A percentile compares a stretch with the other conserved stretches of the same genome.
Conservation (phyloP, 2,888 invertebrate genomes). For the Meandrusa payeni region DNA sequence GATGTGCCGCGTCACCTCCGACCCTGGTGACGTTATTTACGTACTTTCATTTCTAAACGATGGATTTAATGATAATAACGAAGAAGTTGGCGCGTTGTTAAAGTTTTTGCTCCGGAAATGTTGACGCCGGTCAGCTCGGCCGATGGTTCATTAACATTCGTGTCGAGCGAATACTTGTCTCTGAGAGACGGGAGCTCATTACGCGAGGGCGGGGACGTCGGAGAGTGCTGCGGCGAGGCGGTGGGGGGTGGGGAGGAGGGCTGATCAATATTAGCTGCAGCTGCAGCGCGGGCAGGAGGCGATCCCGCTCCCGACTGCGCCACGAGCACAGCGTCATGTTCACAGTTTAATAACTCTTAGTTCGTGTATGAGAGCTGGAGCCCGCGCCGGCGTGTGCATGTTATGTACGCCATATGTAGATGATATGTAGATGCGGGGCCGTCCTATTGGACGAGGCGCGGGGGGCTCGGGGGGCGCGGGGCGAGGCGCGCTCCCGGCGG, state of each 20-base stretch:
- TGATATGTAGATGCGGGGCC: slow-evolving; percentile 54
- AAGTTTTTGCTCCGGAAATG: too few relatives aligned
- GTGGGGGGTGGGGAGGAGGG: slow-evolving; percentile 21
- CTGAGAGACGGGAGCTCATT: slow-evolving; percentile 27
- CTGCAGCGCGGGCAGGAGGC: slow-evolving; percentile 42
- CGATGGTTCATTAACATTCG: slow-evolving; percentile 15
- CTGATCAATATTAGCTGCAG: slow-evolving; percentile 60
- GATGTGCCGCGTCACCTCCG: too few relatives aligned
- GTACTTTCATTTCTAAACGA: too few relatives aligned
- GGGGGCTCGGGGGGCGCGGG: slow-evolving; percentile 20
- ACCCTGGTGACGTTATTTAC: too few relatives aligned
- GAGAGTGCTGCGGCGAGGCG: slow-evolving; percentile 25
- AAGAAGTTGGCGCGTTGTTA: too few relatives aligned
- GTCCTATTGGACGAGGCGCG: slow-evolving; percentile 43
- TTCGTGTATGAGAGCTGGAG: too few relatives aligned
- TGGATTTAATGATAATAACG: too few relatives aligned
- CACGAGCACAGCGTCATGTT: too few relatives aligned
- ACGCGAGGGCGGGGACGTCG: slow-evolving; percentile 31
- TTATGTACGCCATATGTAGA: slow-evolving; percentile 47
- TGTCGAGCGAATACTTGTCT: slow-evolving; percentile 16
- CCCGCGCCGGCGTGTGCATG: too few relatives aligned
- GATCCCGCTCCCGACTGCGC: slow-evolving; percentile 2
- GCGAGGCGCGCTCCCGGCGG: slow-evolving; percentile 27
- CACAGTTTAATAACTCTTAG: too few relatives aligned
- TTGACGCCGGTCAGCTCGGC: too few relatives aligned